Evolutionary conservation across 2,113 vertebrate species (phyloP).

Genomic region (Lynx canadensis): DNA sequence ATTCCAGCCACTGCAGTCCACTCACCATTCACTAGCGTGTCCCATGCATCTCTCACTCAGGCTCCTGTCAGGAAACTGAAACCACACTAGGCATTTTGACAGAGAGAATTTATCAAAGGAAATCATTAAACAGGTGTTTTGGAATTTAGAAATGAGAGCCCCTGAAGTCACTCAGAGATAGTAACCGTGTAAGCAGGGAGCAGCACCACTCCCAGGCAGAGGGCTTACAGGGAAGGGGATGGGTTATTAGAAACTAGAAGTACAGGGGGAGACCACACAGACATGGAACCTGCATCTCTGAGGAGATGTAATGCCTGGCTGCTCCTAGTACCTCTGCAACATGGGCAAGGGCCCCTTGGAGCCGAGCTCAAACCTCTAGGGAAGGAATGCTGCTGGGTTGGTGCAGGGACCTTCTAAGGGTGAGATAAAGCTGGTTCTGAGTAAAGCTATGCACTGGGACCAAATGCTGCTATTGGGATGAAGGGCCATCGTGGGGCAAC

Average conservation of each 20-base stretch:
- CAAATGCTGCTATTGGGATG: not conserved
- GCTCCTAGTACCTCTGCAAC: not conserved
- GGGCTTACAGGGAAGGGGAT: not conserved
- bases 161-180: not conserved
- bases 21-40: not conserved
- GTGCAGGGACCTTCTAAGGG: not conserved
- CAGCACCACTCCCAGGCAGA: not conserved
- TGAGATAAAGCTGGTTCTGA: not conserved
- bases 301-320: not conserved
- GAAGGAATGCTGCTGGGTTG: not conserved
- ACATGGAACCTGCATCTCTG: not conserved
- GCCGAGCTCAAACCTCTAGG: not conserved
- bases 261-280: not conserved
- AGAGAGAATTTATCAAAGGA: not conserved
- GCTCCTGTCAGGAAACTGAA: not conserved
- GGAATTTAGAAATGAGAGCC: not conserved
- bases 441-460: not conserved
- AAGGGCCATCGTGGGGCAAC: not conserved
- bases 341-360: not conserved
- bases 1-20: not conserved
- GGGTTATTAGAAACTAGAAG: not conserved
- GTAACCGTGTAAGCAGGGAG: not conserved
- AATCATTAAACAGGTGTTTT: not conserved
- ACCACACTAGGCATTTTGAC: not conserved
- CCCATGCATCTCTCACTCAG: not conserved